Evolutionary conservation across 2,113 vertebrate species (phyloP), one percentile per base, ranked within the genome.

Genomic region (Menidia beryllina): DNA sequence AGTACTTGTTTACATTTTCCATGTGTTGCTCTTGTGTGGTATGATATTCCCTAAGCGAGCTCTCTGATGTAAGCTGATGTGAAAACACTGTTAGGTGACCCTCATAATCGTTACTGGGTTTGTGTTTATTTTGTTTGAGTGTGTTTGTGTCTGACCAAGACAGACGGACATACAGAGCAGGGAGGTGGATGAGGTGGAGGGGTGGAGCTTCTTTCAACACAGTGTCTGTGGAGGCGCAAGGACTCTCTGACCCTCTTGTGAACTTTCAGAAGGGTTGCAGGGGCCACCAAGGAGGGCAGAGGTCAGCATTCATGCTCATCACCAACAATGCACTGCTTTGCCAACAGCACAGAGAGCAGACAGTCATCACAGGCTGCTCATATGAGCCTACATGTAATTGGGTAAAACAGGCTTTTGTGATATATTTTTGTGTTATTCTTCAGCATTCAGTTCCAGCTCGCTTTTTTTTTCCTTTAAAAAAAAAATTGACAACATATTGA

Each of bases 261-360:
- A 98, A 97, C 97, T 92, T 96, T 93, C 84, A 69, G 82, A 86
- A 93, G 93, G 93, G 94, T 94, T 84, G 72, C 90, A 95, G 94
- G 93, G 94, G 96, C 94, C 95, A 94, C 90, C 69, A 66, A 76
- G 88, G 88, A 91, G 94, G 95, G 86, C 95, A 95, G 91, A 96
- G 97, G 95, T 96, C 96, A 94, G 88, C 88, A 70, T 93, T 94
- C 94, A 93, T 95, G 94, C 94, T 93, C 93, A 90, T 93, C 92
- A 91, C 94, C 95, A 94, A 96, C 94, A 96, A 96, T 95, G 95
- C 92, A 90, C 89, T 85, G 93, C 94, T 95, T 94, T 94, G 92
- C 86, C 82, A 59, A 77, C 52, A 82, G n/a, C 90, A 92, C 82
- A 93, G 92, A 93, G 76, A 67, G 62, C 89, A 87, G 85, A 91